phyloP scores from a whole-genome alignment of 2,888 invertebrate genomes.

The Caenorhabditis sp. region DNA sequence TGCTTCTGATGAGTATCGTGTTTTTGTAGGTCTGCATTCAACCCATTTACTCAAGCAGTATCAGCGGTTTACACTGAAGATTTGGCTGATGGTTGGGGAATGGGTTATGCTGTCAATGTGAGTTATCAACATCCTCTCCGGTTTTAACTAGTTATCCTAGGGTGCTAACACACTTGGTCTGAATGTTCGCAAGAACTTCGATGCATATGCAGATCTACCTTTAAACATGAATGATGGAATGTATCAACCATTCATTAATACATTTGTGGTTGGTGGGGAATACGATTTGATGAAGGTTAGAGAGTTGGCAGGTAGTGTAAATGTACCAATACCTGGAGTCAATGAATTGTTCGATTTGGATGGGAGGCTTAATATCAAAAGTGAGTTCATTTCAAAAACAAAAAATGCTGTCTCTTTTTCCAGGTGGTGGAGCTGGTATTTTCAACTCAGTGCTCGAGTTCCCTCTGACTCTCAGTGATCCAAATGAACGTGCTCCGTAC shows the following conservation, averaged over 20 bases:
- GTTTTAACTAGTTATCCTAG: no score
- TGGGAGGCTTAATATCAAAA: slow-evolving; percentile 24
- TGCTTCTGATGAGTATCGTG: not conserved
- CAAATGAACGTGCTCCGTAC: slow-evolving; percentile 31
- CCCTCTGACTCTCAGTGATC: slow-evolving; percentile 38
- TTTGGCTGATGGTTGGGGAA: slow-evolving; percentile 63
- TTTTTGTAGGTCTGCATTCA: slow-evolving; percentile 55
- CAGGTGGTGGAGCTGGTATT: slow-evolving; percentile 30
- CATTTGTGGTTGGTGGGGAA: slow-evolving; percentile 16
- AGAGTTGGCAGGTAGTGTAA: slow-evolving; percentile 28
- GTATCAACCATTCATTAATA: slow-evolving; percentile 18
- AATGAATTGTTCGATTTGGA: slow-evolving; percentile 43
- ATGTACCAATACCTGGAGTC: slow-evolving; percentile 25
- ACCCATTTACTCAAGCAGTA: slow-evolving; percentile 64
- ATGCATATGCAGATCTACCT: slow-evolving; percentile 48
- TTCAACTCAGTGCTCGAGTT: slow-evolving; percentile 31
- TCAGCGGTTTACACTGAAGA: slow-evolving; percentile 61
- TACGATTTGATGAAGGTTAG: slow-evolving; percentile 31
- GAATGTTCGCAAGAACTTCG: slow-evolving; percentile 58
- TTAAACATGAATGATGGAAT: slow-evolving; percentile 7
- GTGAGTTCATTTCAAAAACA: not conserved
- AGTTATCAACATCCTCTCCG: slow-evolving; percentile 10
- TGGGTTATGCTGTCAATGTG: slow-evolving; percentile 63
- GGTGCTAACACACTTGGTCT: slow-evolving; percentile 59
- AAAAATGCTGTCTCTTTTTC: not conserved